A percentile compares a stretch with the other conserved stretches of the same genome.
Conservation (phyloP, 2,797 vertebrate species). For the Malurus leucopterus region DNA sequence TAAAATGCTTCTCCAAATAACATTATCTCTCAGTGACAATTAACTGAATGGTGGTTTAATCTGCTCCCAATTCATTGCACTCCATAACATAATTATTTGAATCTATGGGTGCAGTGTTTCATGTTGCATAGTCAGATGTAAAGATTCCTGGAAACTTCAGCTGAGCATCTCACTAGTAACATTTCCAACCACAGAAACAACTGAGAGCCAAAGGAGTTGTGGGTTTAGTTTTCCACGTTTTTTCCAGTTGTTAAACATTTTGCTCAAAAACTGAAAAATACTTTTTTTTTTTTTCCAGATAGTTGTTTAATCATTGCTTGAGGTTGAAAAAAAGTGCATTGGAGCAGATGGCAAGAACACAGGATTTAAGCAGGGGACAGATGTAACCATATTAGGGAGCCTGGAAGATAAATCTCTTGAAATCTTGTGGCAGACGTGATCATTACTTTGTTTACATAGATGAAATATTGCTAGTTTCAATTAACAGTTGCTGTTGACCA, state of each 20-base stretch:
- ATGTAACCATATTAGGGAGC: slow-evolving; percentile 58
- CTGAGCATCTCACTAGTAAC: neutral
- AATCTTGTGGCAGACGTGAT: slow-evolving; percentile 45
- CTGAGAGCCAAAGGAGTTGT: neutral
- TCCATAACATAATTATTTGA: neutral
- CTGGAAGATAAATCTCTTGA: slow-evolving; percentile 62
- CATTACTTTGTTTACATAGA: slow-evolving; percentile 50
- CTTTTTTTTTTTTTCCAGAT: slow-evolving; percentile 23
- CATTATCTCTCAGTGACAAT: neutral
- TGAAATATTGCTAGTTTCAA: slow-evolving; percentile 18
- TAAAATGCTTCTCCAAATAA: neutral
- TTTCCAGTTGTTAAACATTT: slow-evolving; percentile 2
- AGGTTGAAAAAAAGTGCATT: slow-evolving; percentile 44
- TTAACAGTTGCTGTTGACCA: slow-evolving; percentile 34
- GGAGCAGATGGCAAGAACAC: slow-evolving; percentile 74
- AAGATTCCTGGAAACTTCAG: neutral
- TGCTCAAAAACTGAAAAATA: neutral
- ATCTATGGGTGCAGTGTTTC: neutral
- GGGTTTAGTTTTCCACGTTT: neutral
- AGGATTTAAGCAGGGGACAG: slow-evolving; percentile 73
- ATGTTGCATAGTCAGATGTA: neutral
- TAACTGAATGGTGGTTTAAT: neutral
- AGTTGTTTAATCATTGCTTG: slow-evolving; percentile 41
- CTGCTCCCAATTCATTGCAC: neutral
- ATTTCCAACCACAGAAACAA: neutral